These are phyloP conservation scores for Rambutsinella grinnellia DNA, from an alignment of 2,888 invertebrate genomes.

Conservation along the genomic window DNA sequence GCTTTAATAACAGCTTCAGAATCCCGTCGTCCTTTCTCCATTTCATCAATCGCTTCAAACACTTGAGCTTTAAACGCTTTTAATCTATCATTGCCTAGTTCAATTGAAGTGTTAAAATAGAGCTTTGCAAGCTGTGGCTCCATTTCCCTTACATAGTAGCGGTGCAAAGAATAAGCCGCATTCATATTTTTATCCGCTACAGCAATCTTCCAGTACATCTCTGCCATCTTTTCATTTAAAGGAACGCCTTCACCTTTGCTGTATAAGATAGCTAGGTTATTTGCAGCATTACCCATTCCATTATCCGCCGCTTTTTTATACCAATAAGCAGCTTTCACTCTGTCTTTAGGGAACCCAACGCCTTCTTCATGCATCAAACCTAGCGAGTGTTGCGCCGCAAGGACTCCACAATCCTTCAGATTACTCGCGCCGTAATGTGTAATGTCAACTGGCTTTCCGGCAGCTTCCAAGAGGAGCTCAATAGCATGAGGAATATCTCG, in stretches of 20 bases:
- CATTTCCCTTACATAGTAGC: neutral
- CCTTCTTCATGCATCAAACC: constrained; percentile 17
- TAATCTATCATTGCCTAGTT: neutral
- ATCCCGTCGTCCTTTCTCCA: neutral
- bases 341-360: neutral
- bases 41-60: neutral
- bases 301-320: too few relatives aligned
- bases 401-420: constrained; percentile 20
- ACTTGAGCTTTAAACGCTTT: neutral
- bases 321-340: constrained; percentile 5
- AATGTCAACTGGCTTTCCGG: neutral
- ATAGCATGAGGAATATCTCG: constrained; percentile 3
- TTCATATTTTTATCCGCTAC: neutral
- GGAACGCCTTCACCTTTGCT: neutral
- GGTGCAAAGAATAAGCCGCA: neutral
- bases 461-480: neutral
- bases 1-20: neutral
- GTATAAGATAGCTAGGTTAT: constrained; percentile 32
- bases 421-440: neutral
- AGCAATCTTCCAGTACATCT: constrained; percentile 34
- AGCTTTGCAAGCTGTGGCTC: too few relatives aligned
- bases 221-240: neutral
- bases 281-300: constrained; percentile 11
- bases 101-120: neutral
- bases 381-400: constrained; percentile 19